Base-by-base conservation (phyloP, 2,888 invertebrate species). In the Lochmaea capreae region DNA sequence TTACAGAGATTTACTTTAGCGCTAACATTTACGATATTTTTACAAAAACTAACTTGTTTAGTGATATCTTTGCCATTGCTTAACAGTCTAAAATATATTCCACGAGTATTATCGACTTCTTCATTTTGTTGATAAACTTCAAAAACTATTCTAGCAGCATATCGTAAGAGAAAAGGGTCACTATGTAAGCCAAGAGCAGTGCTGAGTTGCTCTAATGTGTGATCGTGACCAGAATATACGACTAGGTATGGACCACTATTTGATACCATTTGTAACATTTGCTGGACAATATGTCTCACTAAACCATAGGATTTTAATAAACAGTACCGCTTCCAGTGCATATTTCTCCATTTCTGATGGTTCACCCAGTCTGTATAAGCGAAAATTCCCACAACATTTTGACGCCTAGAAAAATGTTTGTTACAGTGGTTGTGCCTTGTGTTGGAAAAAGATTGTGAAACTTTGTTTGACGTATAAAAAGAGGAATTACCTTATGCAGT, bases 21-120 rank as follows among this genome's bases (percentile, higher is more conserved):
- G 0, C 89, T 89, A 0, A 89, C 87, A 4, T 83, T 89, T 76
- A 90, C 89, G 86, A 86, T 90, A 86, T 88, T 91, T 81, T 90
- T 92, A 85, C 97, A 97, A 84, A 97, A 97, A 79, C 91, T 91
- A 49, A 96, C 90, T 79, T 92, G 91, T 82, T 91, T 91, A 0
- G 97, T 97, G 0, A 96, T 92, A 85, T 97, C 96, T 73, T 91
- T 91, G 0, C 98, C 98, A 82, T 97, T 97, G 78, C 94, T 93
- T 14, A 97, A 88, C 0, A 97, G 90, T 0, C 96, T 91, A 78
- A 97, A 94, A 83, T 94, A 96, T 84, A 93, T 94, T 81, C 93
- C 92, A 81, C 91, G 91, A 0, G 93, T 81, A 59, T 83, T 83
- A 68, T 78, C 82, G 79, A 73, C 79, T 59, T 78, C 77, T 49